Base-by-base conservation (phyloP, 2,888 invertebrate species). In the Pheosia tremula region DNA sequence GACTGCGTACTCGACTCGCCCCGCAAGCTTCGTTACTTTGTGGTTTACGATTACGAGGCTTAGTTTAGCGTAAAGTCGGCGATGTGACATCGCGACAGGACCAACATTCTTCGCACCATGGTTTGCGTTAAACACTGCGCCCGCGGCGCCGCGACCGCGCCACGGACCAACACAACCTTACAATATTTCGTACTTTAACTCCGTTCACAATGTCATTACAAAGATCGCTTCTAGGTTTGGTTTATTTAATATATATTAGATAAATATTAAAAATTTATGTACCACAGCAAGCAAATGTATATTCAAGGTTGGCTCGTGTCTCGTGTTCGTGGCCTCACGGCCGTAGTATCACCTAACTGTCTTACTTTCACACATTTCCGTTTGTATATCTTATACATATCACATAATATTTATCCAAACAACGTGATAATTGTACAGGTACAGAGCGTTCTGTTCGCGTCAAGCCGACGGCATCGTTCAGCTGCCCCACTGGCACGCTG, bases 1-100 rank as follows among this genome's bases (percentile, higher is more conserved):
- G 80, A 79, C 11, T 38, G 53, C 5, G 55, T 39, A 11, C 37
- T 75, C 80, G 79, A 11, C 53, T 75, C 80, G 79, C 77, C 79
- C 79, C 76, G 69, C 72, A 84, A 81, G 83, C 81, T 82, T 77
- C 77, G 66, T 69, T 72, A 72, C 75, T 79, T 76, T 77, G 69
- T 80, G 79, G 77, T 64, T 59, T 5, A 73, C 69, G 69, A 67
- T 66, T 60, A 45, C 24, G 53, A 11, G 5, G 10, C 10, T 37
- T 50, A 24, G 24, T 10, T 37, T 10, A 37, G 37, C 53, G 37
- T 53, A 36, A 37, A 37, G 37, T 53, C 37, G 36, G 37, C 53
- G 53, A 37, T 37, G 53, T 53, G 53, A 53, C 37, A 10, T 53
- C 53, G 53, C 5, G 53, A 53, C 53, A 53, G 53, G 53, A 53